These are phyloP conservation scores for Desmophyllum pertusum DNA, from an alignment of 92 coral and sea anemone species.

Conservation along the genomic window DNA sequence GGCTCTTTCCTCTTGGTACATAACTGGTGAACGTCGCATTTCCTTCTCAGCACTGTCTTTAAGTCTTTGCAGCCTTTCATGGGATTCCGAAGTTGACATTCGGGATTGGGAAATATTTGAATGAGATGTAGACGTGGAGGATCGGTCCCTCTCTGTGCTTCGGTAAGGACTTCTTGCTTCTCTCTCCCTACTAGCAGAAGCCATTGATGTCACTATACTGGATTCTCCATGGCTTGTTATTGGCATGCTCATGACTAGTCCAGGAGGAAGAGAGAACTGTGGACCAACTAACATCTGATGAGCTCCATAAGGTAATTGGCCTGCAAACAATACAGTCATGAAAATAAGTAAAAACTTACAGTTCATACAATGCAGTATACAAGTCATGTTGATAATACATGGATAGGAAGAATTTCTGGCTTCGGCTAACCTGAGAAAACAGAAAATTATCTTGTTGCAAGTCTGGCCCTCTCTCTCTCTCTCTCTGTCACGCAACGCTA, in stretches of 20 bases:
- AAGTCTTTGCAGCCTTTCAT: constrained; percentile 37
- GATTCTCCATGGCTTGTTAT: constrained; percentile 43
- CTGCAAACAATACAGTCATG: background rate
- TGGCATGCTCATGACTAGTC: constrained; percentile 49
- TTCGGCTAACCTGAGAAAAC: background rate
- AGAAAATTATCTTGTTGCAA: too few species aligned
- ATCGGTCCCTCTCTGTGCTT: constrained; percentile 26
- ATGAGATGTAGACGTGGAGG: constrained; percentile 25
- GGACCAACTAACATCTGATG: constrained; percentile 40
- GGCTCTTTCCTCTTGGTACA: constrained; percentile 38
- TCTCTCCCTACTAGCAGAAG: constrained; percentile 29
- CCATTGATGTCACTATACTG: constrained; percentile 20
- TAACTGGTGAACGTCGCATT: constrained; percentile 14
- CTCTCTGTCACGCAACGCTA: too few species aligned
- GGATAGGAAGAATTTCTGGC: background rate
- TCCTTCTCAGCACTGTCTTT: constrained; percentile 37
- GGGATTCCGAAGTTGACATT: constrained; percentile 28
- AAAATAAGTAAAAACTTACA: background rate
- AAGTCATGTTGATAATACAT: too few species aligned
- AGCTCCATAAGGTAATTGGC: constrained; percentile 28
- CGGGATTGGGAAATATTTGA: constrained; percentile 31
- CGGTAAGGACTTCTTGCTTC: constrained; percentile 37
- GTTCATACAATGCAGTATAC: background rate
- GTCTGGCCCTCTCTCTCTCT: too few species aligned
- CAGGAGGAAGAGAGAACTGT: constrained; percentile 35